Conservation (phyloP, 2,113 vertebrate species). For the Synodontis membranacea region DNA sequence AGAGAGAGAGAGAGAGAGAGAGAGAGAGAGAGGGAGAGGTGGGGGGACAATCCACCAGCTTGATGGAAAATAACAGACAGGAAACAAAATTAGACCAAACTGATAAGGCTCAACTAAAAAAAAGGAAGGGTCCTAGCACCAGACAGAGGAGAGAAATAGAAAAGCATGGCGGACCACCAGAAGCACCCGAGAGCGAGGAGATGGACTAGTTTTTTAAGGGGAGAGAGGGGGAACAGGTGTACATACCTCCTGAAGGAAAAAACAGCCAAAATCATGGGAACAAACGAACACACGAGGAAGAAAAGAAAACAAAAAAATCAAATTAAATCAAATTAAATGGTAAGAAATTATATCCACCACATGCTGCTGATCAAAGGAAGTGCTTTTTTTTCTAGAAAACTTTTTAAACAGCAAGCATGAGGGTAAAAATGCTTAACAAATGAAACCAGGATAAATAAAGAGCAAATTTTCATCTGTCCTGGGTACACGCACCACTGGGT, state of each 20-base stretch:
- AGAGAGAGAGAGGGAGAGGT: slow-evolving; percentile 61
- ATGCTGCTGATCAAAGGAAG: slow-evolving; percentile 61
- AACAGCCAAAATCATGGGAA: slow-evolving; percentile 97
- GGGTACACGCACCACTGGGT: neutral
- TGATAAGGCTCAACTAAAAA: slow-evolving; percentile 50
- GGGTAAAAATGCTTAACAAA: neutral
- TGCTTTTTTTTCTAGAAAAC: slow-evolving; percentile 44
- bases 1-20: slow-evolving; percentile 51
- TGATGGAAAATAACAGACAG: slow-evolving; percentile 65
- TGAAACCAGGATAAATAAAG: neutral
- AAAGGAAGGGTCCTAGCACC: slow-evolving; percentile 32
- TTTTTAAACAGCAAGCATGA: neutral
- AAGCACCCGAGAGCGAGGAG: slow-evolving; percentile 81
- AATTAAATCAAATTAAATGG: slow-evolving; percentile 79
- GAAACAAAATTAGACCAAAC: slow-evolving; percentile 58
- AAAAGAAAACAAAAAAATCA: slow-evolving; percentile 91
- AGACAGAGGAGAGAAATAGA: slow-evolving; percentile 53
- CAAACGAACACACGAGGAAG: slow-evolving; percentile 86
- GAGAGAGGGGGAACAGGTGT: slow-evolving; percentile 74
- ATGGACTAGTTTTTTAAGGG: slow-evolving; percentile 64
- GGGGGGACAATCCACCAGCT: slow-evolving; percentile 64
- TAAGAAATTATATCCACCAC: slow-evolving; percentile 78
- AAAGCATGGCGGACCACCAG: slow-evolving; percentile 77
- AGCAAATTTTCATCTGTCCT: neutral
- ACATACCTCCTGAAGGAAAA: slow-evolving; percentile 99